These are phyloP conservation scores for Aphodius granarius DNA, from an alignment of 2,888 invertebrate species.

Conservation along the genomic window DNA sequence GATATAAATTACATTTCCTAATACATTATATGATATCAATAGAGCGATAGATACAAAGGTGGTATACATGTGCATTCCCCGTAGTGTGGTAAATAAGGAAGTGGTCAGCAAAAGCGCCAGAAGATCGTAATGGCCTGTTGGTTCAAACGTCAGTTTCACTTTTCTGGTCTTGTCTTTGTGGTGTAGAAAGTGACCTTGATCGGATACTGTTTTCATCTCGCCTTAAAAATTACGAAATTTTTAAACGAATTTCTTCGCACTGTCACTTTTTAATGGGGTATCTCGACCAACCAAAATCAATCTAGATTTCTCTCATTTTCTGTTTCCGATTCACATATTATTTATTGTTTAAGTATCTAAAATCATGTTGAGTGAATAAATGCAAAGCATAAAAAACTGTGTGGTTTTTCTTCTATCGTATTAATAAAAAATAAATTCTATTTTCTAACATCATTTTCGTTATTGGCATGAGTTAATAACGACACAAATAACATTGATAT, in stretches of 20 bases:
- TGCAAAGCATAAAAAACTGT: too few species aligned
- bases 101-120: neutral
- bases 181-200: constrained; percentile 10
- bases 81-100: neutral
- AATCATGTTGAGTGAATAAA: too few species aligned
- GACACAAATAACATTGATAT: too few species aligned
- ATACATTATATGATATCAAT: neutral
- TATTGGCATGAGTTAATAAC: too few species aligned
- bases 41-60: neutral
- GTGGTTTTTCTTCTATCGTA: too few species aligned
- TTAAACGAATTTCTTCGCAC: neutral
- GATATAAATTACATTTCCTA: neutral
- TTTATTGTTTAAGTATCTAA: too few species aligned
- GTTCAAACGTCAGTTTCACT: constrained; percentile 10
- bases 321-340: neutral
- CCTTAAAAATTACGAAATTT: neutral
- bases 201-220: neutral
- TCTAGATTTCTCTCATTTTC: neutral
- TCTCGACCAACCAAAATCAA: neutral
- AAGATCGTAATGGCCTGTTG: neutral
- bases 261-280: neutral
- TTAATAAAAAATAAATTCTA: too few species aligned
- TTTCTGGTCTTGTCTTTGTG: constrained; percentile 4
- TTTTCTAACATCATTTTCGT: too few species aligned
- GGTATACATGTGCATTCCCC: neutral